Percentiles rank a stretch among this genome's conserved stretches.
Conservation (phyloP, 2,888 invertebrate genomes). For the Myathropa florea region DNA sequence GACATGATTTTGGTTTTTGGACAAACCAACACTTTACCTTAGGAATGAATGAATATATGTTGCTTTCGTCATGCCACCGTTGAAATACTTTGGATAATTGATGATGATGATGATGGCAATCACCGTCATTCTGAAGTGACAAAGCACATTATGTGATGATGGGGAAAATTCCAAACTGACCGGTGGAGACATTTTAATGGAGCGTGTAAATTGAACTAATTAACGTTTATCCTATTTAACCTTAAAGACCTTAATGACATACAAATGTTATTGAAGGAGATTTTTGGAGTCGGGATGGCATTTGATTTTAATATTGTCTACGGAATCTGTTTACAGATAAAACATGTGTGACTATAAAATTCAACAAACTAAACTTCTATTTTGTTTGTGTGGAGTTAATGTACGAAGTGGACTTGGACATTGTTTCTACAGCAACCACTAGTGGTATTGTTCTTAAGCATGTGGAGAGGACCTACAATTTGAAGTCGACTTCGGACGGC, state of each 20-base stretch:
- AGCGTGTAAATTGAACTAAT: constrained; percentile 22
- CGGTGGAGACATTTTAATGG: not conserved
- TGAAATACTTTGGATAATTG: constrained; percentile 17
- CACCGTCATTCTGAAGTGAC: constrained; percentile 8
- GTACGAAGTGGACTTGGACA: too few species aligned
- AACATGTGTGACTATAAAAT: too few species aligned
- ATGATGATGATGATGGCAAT: constrained; percentile 17
- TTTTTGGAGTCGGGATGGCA: not conserved
- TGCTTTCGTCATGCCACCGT: not conserved
- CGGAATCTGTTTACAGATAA: too few species aligned
- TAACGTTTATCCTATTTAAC: constrained; percentile 6
- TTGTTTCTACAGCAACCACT: too few species aligned
- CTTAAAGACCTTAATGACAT: not conserved
- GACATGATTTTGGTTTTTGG: not conserved
- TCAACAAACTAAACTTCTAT: too few species aligned
- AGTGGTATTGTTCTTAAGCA: too few species aligned
- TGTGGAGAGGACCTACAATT: too few species aligned
- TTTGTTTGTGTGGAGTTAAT: too few species aligned
- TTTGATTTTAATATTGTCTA: not conserved
- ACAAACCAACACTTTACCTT: not conserved
- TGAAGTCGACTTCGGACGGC: too few species aligned
- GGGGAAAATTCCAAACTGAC: not conserved
- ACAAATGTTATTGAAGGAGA: not conserved
- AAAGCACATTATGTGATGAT: constrained; percentile 4
- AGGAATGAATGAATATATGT: not conserved